Percentiles rank a stretch among this genome's conserved stretches.
Conservation (phyloP, 2,797 vertebrate genomes). For the Cuniculus paca region DNA sequence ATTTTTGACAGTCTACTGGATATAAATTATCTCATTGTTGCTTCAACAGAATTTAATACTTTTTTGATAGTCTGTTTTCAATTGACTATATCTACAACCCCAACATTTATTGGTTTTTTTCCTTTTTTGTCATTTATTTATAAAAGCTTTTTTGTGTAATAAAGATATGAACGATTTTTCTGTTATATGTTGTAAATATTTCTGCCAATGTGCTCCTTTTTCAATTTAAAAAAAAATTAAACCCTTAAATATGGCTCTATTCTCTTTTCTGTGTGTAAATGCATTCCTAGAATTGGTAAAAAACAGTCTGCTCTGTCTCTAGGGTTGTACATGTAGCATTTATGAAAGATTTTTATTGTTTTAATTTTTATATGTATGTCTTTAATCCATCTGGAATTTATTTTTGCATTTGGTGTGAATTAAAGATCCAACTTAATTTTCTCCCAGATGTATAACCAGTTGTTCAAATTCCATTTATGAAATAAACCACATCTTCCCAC, state of each 20-base stretch:
- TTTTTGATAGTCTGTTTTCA: constrained; percentile 32
- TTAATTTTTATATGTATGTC: constrained; percentile 64
- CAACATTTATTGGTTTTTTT: not conserved
- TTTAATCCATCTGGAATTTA: constrained; percentile 63
- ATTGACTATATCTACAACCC: not conserved
- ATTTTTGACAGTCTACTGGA: constrained; percentile 40
- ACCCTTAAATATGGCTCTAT: not conserved
- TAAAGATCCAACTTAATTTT: constrained; percentile 45
- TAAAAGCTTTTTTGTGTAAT: not conserved
- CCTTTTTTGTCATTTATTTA: constrained; percentile 42
- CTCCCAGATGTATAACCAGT: constrained; percentile 21
- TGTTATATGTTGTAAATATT: not conserved
- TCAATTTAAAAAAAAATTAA: constrained; percentile 36
- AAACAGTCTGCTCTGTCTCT: not conserved
- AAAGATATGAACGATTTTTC: constrained; percentile 24
- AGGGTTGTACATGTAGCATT: not conserved
- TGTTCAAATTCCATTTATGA: constrained; percentile 45
- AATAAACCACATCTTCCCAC: not conserved
- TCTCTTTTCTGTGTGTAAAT: not conserved
- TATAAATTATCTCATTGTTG: constrained; percentile 57
- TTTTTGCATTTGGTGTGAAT: constrained; percentile 68
- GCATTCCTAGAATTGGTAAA: constrained; percentile 16
- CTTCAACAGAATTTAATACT: not conserved
- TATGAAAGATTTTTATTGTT: constrained; percentile 35
- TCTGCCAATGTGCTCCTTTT: not conserved